Evolutionary conservation across 2,888 invertebrate species (phyloP).

Genomic region (Drosophila rellima): DNA sequence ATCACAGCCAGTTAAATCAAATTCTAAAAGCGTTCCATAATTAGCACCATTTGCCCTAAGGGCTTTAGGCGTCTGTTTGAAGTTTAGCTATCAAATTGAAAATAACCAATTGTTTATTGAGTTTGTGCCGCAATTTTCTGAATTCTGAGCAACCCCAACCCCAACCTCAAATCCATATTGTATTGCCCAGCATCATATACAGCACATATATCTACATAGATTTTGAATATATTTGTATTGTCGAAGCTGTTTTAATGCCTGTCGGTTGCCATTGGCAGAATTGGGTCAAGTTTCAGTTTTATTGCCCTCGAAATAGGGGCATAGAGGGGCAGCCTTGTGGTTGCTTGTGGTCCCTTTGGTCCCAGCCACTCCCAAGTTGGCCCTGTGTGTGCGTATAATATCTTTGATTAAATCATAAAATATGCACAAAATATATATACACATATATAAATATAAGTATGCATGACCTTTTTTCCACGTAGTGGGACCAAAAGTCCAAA

Average conservation of each 20-base stretch:
- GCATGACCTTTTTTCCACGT: conserved; percentile 32
- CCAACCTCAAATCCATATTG: background rate
- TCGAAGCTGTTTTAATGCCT: conserved; percentile 55
- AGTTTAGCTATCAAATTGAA: conserved; percentile 35
- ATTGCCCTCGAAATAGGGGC: conserved; percentile 51
- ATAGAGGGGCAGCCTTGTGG: conserved; percentile 13
- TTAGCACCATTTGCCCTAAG: conserved; percentile 14
- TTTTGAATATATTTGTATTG: conserved; percentile 56
- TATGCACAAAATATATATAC: conserved; percentile 58
- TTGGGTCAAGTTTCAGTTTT: conserved; percentile 80
- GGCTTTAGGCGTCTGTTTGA: conserved; percentile 11
- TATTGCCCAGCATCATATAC: conserved; percentile 26
- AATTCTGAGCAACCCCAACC: conserved; percentile 2
- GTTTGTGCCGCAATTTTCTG: conserved; percentile 28
- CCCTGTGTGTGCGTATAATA: conserved; percentile 60
- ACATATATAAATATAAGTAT: conserved; percentile 11
- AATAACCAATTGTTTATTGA: conserved; percentile 59
- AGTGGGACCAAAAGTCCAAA: conserved; percentile 3
- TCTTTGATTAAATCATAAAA: conserved; percentile 81
- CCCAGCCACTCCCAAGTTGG: conserved; percentile 56
- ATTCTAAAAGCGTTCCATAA: conserved; percentile 5
- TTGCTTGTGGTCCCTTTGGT: conserved; percentile 33
- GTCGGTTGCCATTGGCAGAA: conserved; percentile 60
- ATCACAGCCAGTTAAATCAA: background rate
- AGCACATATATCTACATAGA: conserved; percentile 29